A percentile compares a stretch with the other conserved stretches of the same genome.
These are phyloP conservation scores for Eretmochelys imbricata DNA, from an alignment of 2,113 vertebrate genomes.

Conservation along the genomic window DNA sequence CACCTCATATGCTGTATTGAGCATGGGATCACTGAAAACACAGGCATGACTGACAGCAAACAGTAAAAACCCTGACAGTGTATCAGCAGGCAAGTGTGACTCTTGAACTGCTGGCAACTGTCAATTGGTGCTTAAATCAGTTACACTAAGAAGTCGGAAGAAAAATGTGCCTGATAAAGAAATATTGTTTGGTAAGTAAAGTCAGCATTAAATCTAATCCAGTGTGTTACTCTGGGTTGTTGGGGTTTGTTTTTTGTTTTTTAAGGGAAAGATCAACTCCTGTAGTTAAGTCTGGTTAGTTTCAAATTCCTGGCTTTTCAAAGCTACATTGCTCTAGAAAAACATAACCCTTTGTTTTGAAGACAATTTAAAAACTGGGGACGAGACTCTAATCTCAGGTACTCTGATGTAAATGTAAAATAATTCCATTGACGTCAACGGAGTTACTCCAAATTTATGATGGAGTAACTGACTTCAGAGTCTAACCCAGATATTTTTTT, in stretches of 20 bases:
- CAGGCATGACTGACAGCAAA: neutral
- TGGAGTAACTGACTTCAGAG: neutral
- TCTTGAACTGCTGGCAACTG: neutral
- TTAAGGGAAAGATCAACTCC: neutral
- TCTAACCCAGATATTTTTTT: conserved; percentile 14
- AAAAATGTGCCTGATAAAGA: neutral
- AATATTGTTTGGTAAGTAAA: neutral
- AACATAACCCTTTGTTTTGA: neutral
- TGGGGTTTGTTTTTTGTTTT: neutral
- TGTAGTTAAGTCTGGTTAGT: neutral
- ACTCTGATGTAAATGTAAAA: neutral
- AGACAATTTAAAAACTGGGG: neutral
- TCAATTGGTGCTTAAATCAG: neutral
- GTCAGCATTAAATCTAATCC: neutral
- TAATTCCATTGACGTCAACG: neutral
- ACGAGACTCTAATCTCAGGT: neutral
- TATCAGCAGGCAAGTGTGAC: neutral
- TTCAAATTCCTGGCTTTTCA: neutral
- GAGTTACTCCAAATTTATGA: neutral
- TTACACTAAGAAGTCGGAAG: conserved; percentile 14
- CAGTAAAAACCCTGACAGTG: neutral
- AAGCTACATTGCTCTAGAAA: neutral
- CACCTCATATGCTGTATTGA: neutral
- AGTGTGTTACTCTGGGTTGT: neutral
- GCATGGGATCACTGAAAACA: neutral